A percentile compares a stretch with the other conserved stretches of the same genome.
Evolutionary conservation across 2,797 vertebrate species (phyloP).

Genomic region (Halcyon chelicuti): DNA sequence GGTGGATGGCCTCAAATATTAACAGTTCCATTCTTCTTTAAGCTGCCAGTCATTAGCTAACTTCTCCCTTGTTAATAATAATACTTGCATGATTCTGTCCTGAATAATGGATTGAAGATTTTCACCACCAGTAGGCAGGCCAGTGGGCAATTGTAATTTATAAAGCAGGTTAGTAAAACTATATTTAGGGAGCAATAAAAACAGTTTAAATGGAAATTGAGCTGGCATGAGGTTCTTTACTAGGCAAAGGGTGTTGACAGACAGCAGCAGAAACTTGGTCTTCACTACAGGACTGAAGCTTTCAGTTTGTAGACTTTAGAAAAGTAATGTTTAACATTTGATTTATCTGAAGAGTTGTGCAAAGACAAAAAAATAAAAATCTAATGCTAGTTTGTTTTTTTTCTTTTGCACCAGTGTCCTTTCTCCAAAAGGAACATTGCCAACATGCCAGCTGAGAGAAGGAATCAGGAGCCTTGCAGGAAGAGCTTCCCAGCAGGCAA

Average conservation of each 20-base stretch:
- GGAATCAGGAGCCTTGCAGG: background rate
- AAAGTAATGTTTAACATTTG: background rate
- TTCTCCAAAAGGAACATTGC: background rate
- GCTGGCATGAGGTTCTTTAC: background rate
- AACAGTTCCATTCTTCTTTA: slow-evolving; percentile 20
- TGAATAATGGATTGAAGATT: slow-evolving; percentile 9
- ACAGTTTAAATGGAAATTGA: background rate
- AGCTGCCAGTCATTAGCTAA: slow-evolving; percentile 27
- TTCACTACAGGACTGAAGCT: background rate
- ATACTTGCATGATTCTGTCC: background rate
- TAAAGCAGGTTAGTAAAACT: background rate
- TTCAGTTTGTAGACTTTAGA: background rate
- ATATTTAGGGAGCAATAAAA: background rate
- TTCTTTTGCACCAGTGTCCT: background rate
- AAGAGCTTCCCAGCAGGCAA: background rate
- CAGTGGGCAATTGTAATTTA: background rate
- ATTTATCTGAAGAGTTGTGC: background rate
- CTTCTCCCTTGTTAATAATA: slow-evolving; percentile 40
- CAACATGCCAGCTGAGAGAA: background rate
- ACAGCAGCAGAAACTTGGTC: background rate
- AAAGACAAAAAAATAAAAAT: background rate
- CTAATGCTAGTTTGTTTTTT: background rate
- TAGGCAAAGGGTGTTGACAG: background rate
- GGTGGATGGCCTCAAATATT: slow-evolving; percentile 21
- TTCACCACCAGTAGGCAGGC: background rate